Conservation (phyloP, 2,113 vertebrate species). For the Willisornis vidua region DNA sequence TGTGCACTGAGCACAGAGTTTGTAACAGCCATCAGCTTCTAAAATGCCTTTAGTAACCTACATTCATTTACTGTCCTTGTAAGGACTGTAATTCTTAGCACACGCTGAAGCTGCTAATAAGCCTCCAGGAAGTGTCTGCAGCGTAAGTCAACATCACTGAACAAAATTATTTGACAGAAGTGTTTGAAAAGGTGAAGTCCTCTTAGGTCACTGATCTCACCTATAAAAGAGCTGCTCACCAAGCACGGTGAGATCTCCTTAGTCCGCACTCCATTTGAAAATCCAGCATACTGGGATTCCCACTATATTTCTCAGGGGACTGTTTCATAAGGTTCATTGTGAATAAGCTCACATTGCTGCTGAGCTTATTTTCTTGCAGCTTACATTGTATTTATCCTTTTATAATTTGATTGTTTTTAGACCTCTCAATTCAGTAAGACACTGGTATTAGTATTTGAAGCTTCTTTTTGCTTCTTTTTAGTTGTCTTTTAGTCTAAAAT, state of each 20-base stretch:
- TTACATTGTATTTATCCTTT: background rate
- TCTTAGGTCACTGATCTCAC: background rate
- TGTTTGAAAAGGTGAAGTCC: background rate
- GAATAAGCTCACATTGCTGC: background rate
- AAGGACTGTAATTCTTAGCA: background rate
- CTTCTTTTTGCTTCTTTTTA: background rate
- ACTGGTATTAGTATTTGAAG: background rate
- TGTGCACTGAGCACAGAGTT: background rate
- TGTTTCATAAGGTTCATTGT: background rate
- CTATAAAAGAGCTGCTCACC: background rate
- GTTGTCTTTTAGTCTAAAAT: background rate
- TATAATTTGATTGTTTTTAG: background rate
- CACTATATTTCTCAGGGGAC: background rate
- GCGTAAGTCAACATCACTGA: background rate
- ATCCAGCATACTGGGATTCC: background rate
- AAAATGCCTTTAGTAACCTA: background rate
- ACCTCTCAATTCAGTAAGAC: background rate
- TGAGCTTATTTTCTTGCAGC: constrained; percentile 15
- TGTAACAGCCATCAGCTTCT: background rate
- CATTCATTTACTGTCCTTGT: background rate
- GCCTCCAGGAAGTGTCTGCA: background rate
- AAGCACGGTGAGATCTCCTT: background rate
- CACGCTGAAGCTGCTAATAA: background rate
- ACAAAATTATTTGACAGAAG: background rate
- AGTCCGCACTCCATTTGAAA: background rate